phyloP scores from a whole-genome alignment of 2,797 vertebrate genomes.

The Rhinoraja longicauda region DNA sequence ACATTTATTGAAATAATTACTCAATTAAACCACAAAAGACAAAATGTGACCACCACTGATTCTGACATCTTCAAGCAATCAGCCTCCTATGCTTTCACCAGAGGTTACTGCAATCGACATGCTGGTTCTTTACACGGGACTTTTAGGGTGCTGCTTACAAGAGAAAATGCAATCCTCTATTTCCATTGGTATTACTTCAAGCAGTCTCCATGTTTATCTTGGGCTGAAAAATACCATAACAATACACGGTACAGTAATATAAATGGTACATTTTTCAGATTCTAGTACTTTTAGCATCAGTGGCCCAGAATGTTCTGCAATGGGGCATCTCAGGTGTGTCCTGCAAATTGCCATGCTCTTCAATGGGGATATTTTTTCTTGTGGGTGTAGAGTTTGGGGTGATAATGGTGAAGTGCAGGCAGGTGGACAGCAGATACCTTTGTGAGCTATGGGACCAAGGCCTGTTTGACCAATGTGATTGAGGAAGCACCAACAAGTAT shows the following conservation, averaged over 20 bases:
- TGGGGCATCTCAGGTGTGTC: neutral
- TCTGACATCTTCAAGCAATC: neutral
- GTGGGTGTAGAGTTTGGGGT: neutral
- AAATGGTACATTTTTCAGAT: neutral
- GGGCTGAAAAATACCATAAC: neutral
- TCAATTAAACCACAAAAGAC: neutral
- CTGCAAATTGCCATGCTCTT: neutral
- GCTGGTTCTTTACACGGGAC: neutral
- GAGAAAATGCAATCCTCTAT: neutral
- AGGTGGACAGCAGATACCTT: neutral
- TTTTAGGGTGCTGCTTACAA: neutral
- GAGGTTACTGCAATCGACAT: neutral
- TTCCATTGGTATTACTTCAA: conserved; percentile 3
- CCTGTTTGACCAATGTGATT: neutral
- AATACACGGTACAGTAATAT: neutral
- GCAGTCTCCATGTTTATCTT: conserved; percentile 16
- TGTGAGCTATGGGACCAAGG: neutral
- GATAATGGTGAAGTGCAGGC: neutral
- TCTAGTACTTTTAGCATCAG: neutral
- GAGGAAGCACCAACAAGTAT: neutral
- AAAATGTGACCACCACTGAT: neutral
- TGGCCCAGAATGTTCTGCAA: neutral
- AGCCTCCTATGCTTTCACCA: neutral
- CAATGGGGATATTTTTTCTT: too few relatives aligned
- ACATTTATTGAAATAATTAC: neutral